Evolutionary conservation across 2,888 invertebrate species (phyloP), one percentile per base, ranked within the genome.

Genomic region (Teleiodes luculella): DNA sequence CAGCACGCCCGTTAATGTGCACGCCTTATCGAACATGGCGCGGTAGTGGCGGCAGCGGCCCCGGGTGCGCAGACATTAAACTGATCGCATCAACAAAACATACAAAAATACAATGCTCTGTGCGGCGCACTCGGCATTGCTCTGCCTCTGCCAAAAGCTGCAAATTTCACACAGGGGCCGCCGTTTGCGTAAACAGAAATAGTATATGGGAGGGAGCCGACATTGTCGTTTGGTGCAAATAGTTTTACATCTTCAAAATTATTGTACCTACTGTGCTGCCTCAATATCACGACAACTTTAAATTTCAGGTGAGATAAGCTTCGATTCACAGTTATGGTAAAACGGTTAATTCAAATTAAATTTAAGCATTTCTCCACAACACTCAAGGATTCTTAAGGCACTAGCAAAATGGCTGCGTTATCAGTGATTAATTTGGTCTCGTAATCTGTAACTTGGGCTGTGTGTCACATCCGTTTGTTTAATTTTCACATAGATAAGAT

Each of bases 1-100:
- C 85, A 83, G 75, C 72, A 76, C 70, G 75, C 74, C 74, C 76
- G 81, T 84, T 87, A 86, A 87, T 87, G 88, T 86, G 83, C 83
- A 78, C 76, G 82, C 83, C 86, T 87, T 89, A 87, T 87, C 89
- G 83, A 81, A 76, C 76, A 68, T 67, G 72, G 64, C 68, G 74
- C 67, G 66, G 65, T 56, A 65, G 63, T 65, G n/a, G n/a, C n/a
- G n/a, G n/a, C n/a, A n/a, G n/a, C 67, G 65, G 62, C 63, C 65
- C 56, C 54, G 49, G 55, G 49, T 62, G 57, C 68, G 68, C 70
- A 67, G 61, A 74, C 76, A 77, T 77, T 76, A 69, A 72, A 76
- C 74, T 72, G 74, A 78, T 80, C 75, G 68, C 74, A 70, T 71
- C 72, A 72, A 68, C 70, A 72, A 73, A 74, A 73, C 70, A 75